Evolutionary conservation across 2,888 invertebrate genomes (phyloP).

Genomic region (Ennomos erosarius): DNA sequence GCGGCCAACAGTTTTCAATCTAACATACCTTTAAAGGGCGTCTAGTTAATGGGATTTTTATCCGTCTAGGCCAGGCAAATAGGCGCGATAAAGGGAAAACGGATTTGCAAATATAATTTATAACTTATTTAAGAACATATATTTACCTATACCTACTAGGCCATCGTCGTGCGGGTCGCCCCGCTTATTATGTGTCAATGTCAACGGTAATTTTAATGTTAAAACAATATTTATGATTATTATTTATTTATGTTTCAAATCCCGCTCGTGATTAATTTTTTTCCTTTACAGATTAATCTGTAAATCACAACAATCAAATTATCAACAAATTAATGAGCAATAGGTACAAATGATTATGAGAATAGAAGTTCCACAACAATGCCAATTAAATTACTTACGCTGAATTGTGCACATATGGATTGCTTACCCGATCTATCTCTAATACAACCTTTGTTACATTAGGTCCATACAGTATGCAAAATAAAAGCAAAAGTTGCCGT

Average conservation of each 20-base stretch:
- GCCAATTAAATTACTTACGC: not conserved
- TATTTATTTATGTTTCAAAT: no score
- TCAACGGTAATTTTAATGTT: no score
- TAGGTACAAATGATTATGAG: not conserved
- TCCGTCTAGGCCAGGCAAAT: conserved; percentile 22
- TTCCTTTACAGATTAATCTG: no score
- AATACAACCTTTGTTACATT: conserved; percentile 51
- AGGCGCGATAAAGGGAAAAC: conserved; percentile 15
- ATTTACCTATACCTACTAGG: no score
- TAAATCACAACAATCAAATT: no score
- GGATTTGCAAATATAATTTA: not conserved
- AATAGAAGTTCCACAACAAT: not conserved
- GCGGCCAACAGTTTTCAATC: conserved; percentile 35
- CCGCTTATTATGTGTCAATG: no score
- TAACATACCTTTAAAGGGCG: conserved; percentile 29
- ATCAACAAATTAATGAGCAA: no score
- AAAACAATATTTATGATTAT: no score
- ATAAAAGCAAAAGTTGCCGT: conserved; percentile 79
- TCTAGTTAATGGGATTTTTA: conserved; percentile 29
- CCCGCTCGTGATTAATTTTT: no score
- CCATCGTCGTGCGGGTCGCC: no score
- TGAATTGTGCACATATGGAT: conserved; percentile 11
- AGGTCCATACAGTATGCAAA: conserved; percentile 53
- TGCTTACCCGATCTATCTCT: conserved; percentile 22
- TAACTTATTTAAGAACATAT: no score